phyloP scores from a whole-genome alignment of 1,140 invertebrate species.

The Halictus rubicundus region DNA sequence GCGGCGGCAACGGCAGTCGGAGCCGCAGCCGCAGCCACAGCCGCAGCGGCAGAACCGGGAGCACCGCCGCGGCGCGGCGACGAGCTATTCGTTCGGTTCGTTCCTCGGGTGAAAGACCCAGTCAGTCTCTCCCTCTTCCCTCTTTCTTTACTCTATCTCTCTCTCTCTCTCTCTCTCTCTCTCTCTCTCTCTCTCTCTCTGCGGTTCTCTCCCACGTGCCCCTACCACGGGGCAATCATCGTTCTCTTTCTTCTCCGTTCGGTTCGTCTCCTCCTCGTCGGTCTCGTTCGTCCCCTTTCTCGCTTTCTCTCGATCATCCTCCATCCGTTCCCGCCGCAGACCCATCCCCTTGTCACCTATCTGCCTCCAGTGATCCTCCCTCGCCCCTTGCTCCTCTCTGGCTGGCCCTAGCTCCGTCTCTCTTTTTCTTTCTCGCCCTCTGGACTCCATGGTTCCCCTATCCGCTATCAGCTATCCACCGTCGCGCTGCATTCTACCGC shows the following conservation, averaged over 20 bases:
- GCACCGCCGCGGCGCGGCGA: slow-evolving; percentile 28
- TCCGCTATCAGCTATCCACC: slow-evolving; percentile 21
- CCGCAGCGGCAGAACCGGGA: slow-evolving; percentile 16
- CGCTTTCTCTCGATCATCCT: slow-evolving; percentile 28
- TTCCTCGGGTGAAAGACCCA: slow-evolving; percentile 69
- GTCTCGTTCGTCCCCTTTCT: neutral
- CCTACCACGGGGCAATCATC: slow-evolving; percentile 27
- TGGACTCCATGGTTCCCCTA: neutral
- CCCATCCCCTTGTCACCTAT: slow-evolving; percentile 53
- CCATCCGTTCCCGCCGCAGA: slow-evolving; percentile 19
- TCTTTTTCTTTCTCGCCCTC: neutral
- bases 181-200: slow-evolving; percentile 31
- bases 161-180: slow-evolving; percentile 45
- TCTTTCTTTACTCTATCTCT: slow-evolving; percentile 43
- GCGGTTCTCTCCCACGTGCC: slow-evolving; percentile 48
- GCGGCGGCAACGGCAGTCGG: slow-evolving; percentile 26
- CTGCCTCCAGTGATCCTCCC: slow-evolving; percentile 57
- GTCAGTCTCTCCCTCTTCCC: slow-evolving; percentile 55
- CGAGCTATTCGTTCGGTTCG: slow-evolving; percentile 57
- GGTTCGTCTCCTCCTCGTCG: neutral
- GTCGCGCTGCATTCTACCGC: slow-evolving; percentile 39
- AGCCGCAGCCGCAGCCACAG: too few species aligned
- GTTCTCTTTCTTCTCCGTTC: slow-evolving; percentile 6
- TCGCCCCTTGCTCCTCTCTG: slow-evolving; percentile 37
- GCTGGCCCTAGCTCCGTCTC: neutral